Base-by-base conservation (phyloP, 2,888 invertebrate species). In the Pyrocoelia pectoralis region DNA sequence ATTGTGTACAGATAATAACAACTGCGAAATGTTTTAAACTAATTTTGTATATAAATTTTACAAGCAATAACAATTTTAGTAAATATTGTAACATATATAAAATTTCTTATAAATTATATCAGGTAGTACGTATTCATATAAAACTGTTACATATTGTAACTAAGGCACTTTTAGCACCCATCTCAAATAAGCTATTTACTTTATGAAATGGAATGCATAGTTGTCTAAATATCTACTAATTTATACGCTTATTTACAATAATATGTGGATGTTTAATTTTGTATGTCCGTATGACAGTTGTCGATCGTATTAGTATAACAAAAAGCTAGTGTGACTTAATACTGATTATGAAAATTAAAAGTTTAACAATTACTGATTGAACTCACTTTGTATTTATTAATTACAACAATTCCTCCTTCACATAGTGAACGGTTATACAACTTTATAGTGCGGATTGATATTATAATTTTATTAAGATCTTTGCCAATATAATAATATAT, bases 11-110 rank as follows among this genome's bases (percentile, higher is more conserved):
- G 15, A 46, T 41, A 13, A 41, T 72, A 9, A 41, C 13, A 12
- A 13, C 8, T 24, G n/a, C 24, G 3, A 41, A 12, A 8, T 41
- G 41, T 13, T 41, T 73, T 48, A 79, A 71, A 10, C 3, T 8
- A 18, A 46, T 49, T 54, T 53, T 40, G 64, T 58, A 64, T 65
- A 62, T 58, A 65, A 65, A 67, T 60, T 60, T 59, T 50, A 40
- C 49, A 55, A 50, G 54, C 28, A 28, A 15, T 50, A 55, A 60
- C 55, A 60, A 50, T 60, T 55, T 55, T 50, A 50, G 50, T 50
- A 49, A n/a, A 13, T 51, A 51, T 46, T 33, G 29, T 52, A 33
- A 50, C 50, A 50, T 50, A 24, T 50, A 50, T 50, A 50, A 50
- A 17, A 17, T 46, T 46, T 17, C 46, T 46, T 46, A 46, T 33